phyloP scores from a whole-genome alignment of 2,113 vertebrate genomes.

The Cyphomyrus discorhynchus region DNA sequence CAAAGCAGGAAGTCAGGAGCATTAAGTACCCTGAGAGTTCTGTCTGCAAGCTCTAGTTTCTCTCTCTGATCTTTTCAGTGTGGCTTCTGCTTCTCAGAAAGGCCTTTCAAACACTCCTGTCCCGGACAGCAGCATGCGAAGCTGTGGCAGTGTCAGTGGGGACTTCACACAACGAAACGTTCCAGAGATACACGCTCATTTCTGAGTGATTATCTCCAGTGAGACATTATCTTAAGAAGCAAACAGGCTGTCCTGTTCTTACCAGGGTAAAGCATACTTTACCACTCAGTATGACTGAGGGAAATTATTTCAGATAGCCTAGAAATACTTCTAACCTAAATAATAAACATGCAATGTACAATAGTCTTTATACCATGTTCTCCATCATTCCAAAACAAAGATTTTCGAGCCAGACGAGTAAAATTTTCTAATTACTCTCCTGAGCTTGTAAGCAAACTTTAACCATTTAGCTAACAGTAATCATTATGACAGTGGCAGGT shows the following conservation, averaged over 20 bases:
- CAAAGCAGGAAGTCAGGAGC: neutral
- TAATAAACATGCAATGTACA: neutral
- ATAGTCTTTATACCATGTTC: too few relatives aligned
- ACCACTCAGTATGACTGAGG: neutral
- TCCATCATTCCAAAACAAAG: too few relatives aligned
- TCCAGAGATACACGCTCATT: neutral
- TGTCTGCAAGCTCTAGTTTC: neutral
- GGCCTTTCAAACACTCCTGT: neutral
- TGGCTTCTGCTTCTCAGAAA: neutral
- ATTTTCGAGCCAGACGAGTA: neutral
- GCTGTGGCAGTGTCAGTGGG: neutral
- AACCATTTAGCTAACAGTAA: neutral
- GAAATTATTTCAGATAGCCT: neutral
- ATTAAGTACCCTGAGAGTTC: neutral
- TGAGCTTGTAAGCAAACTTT: neutral
- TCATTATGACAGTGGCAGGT: neutral
- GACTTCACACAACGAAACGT: neutral
- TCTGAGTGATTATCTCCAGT: neutral
- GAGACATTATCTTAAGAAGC: neutral
- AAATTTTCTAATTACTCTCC: neutral
- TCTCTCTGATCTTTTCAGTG: neutral
- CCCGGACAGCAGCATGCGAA: neutral
- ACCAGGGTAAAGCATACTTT: neutral
- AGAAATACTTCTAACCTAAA: neutral
- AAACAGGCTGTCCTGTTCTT: neutral